Evolutionary conservation across 2,113 vertebrate species (phyloP).

Genomic region (Muntiacus muntjak): DNA sequence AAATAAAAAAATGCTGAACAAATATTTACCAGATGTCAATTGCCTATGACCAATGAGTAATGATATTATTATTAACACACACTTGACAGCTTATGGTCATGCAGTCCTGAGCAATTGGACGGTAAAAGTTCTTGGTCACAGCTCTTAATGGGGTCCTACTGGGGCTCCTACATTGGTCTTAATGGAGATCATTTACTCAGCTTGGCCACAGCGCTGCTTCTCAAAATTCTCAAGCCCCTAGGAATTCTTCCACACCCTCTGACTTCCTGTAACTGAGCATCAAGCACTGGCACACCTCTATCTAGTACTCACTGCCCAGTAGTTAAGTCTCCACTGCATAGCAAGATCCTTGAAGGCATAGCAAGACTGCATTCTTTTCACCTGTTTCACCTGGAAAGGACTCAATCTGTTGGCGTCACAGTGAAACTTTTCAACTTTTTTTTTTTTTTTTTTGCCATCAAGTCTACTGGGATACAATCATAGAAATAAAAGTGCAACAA

Average conservation of each 20-base stretch:
- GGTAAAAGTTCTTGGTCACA: background rate
- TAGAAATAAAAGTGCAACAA: background rate
- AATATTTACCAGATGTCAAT: background rate
- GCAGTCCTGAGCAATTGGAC: background rate
- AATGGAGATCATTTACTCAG: background rate
- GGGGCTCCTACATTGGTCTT: background rate
- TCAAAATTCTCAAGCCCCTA: background rate
- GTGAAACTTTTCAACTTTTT: background rate
- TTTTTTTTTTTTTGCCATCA: background rate
- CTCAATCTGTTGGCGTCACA: background rate
- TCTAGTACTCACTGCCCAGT: background rate
- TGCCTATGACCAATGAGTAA: background rate
- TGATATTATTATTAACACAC: background rate
- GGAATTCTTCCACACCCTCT: background rate
- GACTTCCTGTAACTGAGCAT: slow-evolving; percentile 40
- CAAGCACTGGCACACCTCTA: background rate
- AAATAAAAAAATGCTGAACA: background rate
- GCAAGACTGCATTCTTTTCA: background rate
- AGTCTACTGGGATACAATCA: background rate
- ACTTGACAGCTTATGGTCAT: background rate
- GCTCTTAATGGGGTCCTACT: background rate
- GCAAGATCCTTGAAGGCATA: background rate
- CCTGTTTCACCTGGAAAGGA: background rate
- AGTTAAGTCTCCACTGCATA: background rate
- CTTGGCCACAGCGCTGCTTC: background rate